phyloP scores from a whole-genome alignment of 2,888 invertebrate species.

The Dryocosmus kuriphilus region DNA sequence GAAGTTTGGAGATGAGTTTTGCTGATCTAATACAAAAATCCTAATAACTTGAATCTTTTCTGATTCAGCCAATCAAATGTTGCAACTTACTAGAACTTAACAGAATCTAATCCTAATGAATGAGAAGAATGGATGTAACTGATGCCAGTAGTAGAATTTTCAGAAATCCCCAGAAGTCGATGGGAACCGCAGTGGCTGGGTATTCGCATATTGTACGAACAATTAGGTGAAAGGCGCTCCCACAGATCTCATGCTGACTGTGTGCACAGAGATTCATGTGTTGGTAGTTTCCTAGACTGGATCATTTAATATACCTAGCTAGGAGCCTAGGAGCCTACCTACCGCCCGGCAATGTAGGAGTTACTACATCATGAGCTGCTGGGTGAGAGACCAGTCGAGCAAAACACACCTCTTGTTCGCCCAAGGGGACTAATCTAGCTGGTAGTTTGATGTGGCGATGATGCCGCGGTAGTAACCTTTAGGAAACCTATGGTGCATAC shows the following conservation, averaged over 20 bases:
- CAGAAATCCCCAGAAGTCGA: constrained; percentile 60
- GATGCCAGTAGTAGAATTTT: constrained; percentile 39
- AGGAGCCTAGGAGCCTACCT: constrained; percentile 60
- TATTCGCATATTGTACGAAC: constrained; percentile 77
- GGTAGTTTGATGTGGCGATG: constrained; percentile 65
- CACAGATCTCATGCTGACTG: constrained; percentile 61
- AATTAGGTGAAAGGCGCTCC: constrained; percentile 78
- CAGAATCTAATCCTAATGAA: not conserved
- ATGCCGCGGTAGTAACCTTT: constrained; percentile 67
- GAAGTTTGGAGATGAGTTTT: no score
- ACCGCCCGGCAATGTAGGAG: constrained; percentile 59
- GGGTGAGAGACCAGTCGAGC: constrained; percentile 60
- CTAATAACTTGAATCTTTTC: not conserved
- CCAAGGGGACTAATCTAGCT: constrained; percentile 68
- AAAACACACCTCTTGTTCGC: constrained; percentile 69
- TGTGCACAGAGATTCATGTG: constrained; percentile 41
- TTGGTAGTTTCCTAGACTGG: constrained; percentile 54
- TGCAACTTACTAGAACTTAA: not conserved
- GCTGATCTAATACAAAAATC: not conserved
- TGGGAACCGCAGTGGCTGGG: constrained; percentile 75
- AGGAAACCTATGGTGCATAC: constrained; percentile 53
- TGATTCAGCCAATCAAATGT: not conserved
- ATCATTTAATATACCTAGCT: constrained; percentile 71
- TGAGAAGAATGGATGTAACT: not conserved
- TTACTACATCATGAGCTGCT: constrained; percentile 54